Conservation (phyloP, 2,888 invertebrate species). For the Chloromyia formosa region DNA sequence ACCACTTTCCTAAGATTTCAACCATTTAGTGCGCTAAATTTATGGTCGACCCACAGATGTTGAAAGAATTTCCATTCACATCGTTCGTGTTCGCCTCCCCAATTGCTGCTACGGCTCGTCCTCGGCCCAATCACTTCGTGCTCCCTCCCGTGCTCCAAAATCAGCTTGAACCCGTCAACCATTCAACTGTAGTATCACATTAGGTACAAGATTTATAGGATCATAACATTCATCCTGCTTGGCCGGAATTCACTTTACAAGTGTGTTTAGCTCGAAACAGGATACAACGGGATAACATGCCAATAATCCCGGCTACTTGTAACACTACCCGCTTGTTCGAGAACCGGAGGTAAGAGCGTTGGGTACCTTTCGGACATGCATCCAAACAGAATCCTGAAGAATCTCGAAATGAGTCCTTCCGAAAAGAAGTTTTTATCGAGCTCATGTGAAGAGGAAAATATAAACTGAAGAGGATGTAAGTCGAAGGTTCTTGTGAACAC, state of each 20-base stretch:
- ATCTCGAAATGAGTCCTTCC: too few species aligned
- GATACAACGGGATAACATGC: slow-evolving; percentile 6
- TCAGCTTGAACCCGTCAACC: not conserved
- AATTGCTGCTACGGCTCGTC: too few species aligned
- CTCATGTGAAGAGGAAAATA: too few species aligned
- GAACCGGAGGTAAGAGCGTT: too few species aligned
- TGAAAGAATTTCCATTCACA: slow-evolving; percentile 39
- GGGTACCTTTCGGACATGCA: too few species aligned
- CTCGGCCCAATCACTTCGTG: too few species aligned
- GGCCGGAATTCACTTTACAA: slow-evolving; percentile 35
- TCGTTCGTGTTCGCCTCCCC: not conserved
- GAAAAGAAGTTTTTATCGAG: too few species aligned
- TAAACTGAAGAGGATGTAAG: too few species aligned
- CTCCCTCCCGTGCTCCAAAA: not conserved
- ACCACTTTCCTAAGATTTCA: slow-evolving; percentile 22
- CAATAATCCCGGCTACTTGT: not conserved
- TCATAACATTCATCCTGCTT: slow-evolving; percentile 14
- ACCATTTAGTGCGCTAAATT: slow-evolving; percentile 32
- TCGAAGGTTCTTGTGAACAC: too few species aligned
- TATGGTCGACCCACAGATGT: slow-evolving; percentile 34
- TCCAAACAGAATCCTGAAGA: too few species aligned
- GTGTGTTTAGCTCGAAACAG: slow-evolving; percentile 30
- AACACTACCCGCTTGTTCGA: too few species aligned
- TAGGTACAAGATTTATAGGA: slow-evolving; percentile 34
- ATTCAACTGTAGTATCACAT: slow-evolving; percentile 4